Evolutionary conservation across 1,140 invertebrate species (phyloP).

Genomic region (Heliconius nattereri): DNA sequence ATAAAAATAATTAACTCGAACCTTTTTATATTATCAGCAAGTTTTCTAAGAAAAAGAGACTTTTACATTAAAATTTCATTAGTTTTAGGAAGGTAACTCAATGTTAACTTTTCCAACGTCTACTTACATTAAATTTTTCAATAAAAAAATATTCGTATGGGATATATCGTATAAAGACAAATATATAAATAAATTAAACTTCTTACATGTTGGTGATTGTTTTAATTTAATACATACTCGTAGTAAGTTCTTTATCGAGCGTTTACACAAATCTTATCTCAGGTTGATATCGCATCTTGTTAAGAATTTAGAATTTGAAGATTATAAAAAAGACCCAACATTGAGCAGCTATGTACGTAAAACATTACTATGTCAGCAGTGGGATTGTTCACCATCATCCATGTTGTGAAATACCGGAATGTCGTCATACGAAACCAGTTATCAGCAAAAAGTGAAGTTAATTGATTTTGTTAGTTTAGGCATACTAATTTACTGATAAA

Average conservation of each 20-base stretch:
- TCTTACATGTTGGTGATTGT: slow-evolving; percentile 3
- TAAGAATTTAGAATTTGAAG: slow-evolving; percentile 38
- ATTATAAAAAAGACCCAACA: slow-evolving; percentile 43
- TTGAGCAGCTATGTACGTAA: slow-evolving; percentile 50
- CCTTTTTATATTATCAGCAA: neutral
- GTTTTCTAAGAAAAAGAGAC: neutral
- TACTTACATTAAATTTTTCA: neutral
- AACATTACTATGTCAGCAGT: slow-evolving; percentile 53
- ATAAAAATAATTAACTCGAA: neutral
- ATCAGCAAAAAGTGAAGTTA: slow-evolving; percentile 63
- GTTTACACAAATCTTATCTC: slow-evolving; percentile 24
- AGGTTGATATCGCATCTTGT: slow-evolving; percentile 26
- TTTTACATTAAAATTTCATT: neutral
- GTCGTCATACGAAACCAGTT: slow-evolving; percentile 58
- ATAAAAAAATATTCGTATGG: neutral
- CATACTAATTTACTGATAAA: slow-evolving; percentile 76
- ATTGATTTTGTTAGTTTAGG: slow-evolving; percentile 77
- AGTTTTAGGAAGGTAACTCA: neutral
- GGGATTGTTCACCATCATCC: slow-evolving; percentile 49
- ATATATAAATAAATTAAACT: slow-evolving; percentile 10
- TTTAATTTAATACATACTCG: slow-evolving; percentile 12
- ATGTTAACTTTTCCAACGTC: neutral
- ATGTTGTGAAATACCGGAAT: slow-evolving; percentile 61
- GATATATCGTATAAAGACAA: neutral
- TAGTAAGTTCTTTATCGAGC: slow-evolving; percentile 6